Evolutionary conservation across 2,797 vertebrate species (phyloP), one percentile per base, ranked within the genome.

Genomic region (Lutjanus campechanus): DNA sequence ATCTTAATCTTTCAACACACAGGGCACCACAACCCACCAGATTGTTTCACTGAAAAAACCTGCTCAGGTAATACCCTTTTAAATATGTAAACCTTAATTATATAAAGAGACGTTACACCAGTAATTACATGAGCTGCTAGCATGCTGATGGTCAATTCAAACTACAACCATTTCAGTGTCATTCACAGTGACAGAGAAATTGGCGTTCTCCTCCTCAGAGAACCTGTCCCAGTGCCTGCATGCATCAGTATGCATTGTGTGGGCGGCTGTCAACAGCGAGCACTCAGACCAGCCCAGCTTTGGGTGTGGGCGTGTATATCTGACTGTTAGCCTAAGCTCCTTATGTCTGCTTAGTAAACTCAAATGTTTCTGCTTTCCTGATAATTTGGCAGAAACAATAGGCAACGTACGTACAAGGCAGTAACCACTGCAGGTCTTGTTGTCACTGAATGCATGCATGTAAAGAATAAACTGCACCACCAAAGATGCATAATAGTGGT

Each of bases 191-290:
- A 76, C 65, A 59, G 59, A 56, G 40, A 81, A 79, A 85, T 43
- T 78, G 76, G 43, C 19, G 36, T 69, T 49, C 41, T 74, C 20
- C 49, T 83, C 49, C 53, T 71, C 64, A 65, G 71, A 64, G 47
- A 83, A 80, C 55, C 73, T 47, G 67, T n/a, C 73, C 65, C 50
- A 47, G 46, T 29, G 49, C 36, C 71, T 76, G 63, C 79, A 69
- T 46, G 11, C 83, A 84, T 84, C 83, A 77, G 53, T 53, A 71
- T 87, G 86, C 65, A 68, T 19, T 46, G 71, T 69, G 79, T 88
- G 67, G 82, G 88, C 22, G 47, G 69, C 76, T 89, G 89, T 85
- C 72, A 84, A 76, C 50, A 17, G 64, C 13, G 22, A 83, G 55
- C 70, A 53, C 36, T 81, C 72, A 77, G 79, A 78, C 79, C 69